These are phyloP conservation scores for Callipepla californica DNA, from an alignment of 2,113 vertebrate genomes.

Conservation along the genomic window DNA sequence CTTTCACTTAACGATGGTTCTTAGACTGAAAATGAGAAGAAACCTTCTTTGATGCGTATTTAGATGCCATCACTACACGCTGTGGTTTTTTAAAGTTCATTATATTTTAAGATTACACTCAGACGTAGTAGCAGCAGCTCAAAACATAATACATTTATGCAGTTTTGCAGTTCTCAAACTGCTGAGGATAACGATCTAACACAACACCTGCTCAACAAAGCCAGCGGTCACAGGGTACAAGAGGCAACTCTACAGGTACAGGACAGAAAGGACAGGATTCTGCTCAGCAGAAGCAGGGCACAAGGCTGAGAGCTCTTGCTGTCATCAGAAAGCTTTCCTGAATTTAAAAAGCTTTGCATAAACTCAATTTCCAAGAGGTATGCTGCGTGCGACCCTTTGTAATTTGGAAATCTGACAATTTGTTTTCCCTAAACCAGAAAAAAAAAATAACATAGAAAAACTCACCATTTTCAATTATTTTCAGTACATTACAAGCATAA, in stretches of 20 bases:
- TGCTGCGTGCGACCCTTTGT: background rate
- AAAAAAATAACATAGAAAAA: background rate
- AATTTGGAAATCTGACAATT: background rate
- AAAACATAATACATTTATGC: background rate
- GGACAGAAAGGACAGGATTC: background rate
- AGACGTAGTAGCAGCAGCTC: background rate
- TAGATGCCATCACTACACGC: background rate
- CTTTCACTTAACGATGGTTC: background rate
- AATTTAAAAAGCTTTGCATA: background rate
- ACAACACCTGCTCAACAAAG: background rate
- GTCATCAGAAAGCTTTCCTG: background rate
- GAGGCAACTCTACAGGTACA: background rate
- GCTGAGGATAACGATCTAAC: background rate
- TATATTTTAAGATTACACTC: background rate
- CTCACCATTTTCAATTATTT: background rate
- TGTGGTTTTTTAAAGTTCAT: background rate
- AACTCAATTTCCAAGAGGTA: constrained; percentile 2
- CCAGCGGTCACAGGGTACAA: accelerated
- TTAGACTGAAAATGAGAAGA: background rate
- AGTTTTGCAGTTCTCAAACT: background rate
- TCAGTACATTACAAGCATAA: constrained; percentile 7
- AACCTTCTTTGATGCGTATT: background rate
- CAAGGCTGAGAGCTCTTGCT: background rate
- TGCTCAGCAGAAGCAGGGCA: background rate
- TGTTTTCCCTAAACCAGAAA: background rate